Evolutionary conservation across 2,113 vertebrate genomes (phyloP).

Genomic region (Toxostoma redivivum): DNA sequence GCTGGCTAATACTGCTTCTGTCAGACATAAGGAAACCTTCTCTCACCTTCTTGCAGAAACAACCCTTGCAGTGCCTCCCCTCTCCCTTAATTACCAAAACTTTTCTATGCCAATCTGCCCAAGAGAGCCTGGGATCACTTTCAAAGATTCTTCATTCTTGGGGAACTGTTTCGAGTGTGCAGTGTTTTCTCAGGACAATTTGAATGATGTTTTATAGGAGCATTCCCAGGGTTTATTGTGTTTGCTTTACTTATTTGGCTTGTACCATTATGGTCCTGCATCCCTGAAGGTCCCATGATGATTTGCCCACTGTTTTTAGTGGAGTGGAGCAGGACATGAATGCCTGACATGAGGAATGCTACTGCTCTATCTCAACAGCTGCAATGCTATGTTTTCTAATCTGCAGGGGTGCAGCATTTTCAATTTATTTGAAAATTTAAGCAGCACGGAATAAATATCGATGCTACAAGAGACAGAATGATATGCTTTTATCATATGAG

Average conservation of each 20-base stretch:
- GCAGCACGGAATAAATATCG: neutral
- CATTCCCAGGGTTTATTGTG: neutral
- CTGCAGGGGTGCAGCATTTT: neutral
- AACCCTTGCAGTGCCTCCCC: neutral
- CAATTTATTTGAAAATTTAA: neutral
- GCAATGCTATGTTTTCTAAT: neutral
- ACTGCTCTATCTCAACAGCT: fast-evolving
- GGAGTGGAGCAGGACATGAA: neutral
- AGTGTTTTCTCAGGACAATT: neutral
- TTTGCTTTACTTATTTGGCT: neutral
- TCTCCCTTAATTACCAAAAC: neutral
- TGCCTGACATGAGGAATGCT: neutral
- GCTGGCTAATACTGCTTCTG: neutral
- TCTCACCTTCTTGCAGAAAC: neutral
- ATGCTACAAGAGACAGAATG: neutral
- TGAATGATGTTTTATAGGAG: neutral
- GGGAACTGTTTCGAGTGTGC: neutral
- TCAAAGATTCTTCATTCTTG: neutral
- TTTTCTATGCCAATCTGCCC: neutral
- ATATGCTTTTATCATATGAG: neutral
- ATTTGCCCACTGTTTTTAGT: neutral
- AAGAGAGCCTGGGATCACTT: neutral
- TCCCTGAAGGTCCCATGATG: neutral
- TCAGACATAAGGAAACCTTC: neutral
- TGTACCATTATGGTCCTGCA: neutral